Percentiles rank a stretch among this genome's conserved stretches.
Conservation (phyloP, 2,888 invertebrate genomes). For the Steinernema hermaphroditum region DNA sequence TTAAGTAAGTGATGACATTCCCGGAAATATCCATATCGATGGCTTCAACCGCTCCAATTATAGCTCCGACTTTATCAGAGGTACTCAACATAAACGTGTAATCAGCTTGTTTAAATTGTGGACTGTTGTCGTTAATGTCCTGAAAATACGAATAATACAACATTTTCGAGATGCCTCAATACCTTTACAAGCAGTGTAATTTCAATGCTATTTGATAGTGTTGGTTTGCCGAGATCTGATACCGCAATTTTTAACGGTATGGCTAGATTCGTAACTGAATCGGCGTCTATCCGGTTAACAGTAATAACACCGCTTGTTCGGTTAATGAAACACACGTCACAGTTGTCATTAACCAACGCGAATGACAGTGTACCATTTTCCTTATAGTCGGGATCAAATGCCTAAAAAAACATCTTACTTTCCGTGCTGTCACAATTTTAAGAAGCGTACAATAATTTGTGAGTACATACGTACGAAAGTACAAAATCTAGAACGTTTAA, state of each 20-base stretch:
- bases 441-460: no score
- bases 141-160: constrained; percentile 24
- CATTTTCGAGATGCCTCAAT: constrained; percentile 34
- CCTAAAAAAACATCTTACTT: neutral
- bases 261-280: neutral
- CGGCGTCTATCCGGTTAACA: neutral
- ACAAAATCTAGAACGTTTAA: no score
- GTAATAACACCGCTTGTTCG: neutral
- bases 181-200: neutral
- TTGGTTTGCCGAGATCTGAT: neutral
- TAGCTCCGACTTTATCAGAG: neutral
- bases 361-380: neutral
- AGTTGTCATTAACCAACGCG: neutral
- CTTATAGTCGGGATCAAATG: neutral
- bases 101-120: constrained; percentile 45
- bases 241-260: neutral
- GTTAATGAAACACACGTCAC: neutral
- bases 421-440: neutral
- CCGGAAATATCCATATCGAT: neutral
- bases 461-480: no score
- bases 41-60: neutral
- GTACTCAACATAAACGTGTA: neutral
- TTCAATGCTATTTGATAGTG: neutral
- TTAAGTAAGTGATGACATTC: neutral
- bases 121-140: constrained; percentile 57